Conservation (phyloP, 2,888 invertebrate species). For the Itoplectis maculator region DNA sequence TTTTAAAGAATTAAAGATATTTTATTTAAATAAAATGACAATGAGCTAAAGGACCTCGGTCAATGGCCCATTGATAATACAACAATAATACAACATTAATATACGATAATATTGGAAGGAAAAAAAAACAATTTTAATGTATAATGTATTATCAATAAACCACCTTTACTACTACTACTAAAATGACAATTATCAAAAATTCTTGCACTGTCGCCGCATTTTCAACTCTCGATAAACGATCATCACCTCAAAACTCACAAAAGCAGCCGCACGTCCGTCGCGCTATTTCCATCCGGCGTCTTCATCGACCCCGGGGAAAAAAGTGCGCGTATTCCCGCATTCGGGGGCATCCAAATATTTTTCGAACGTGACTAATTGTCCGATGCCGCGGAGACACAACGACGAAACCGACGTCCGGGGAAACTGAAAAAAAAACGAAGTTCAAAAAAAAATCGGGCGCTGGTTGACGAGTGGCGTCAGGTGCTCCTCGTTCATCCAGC, state of each 20-base stretch:
- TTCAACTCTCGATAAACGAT: background rate
- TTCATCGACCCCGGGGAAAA: slow-evolving; percentile 27
- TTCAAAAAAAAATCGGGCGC: background rate
- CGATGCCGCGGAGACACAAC: slow-evolving; percentile 36
- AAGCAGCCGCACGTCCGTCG: background rate
- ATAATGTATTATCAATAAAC: too few species aligned
- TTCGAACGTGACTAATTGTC: slow-evolving; percentile 68
- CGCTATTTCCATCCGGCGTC: slow-evolving; percentile 27
- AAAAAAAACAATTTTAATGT: too few species aligned
- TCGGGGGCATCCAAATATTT: slow-evolving; percentile 64
- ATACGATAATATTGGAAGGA: too few species aligned
- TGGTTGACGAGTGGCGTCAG: slow-evolving; percentile 72
- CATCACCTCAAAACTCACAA: background rate
- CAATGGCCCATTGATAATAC: too few species aligned
- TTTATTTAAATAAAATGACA: too few species aligned
- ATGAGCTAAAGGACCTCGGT: too few species aligned
- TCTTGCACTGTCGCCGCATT: background rate
- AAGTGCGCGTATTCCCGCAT: slow-evolving; percentile 29
- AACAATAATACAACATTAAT: too few species aligned
- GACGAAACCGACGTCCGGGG: background rate
- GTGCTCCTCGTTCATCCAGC: slow-evolving; percentile 63
- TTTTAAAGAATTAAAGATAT: too few species aligned
- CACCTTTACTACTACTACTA: too few species aligned
- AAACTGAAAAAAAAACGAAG: slow-evolving; percentile 10
- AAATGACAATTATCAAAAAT: too few species aligned